These are phyloP conservation scores for Picus viridis DNA, from an alignment of 2,797 vertebrate species.

Conservation along the genomic window DNA sequence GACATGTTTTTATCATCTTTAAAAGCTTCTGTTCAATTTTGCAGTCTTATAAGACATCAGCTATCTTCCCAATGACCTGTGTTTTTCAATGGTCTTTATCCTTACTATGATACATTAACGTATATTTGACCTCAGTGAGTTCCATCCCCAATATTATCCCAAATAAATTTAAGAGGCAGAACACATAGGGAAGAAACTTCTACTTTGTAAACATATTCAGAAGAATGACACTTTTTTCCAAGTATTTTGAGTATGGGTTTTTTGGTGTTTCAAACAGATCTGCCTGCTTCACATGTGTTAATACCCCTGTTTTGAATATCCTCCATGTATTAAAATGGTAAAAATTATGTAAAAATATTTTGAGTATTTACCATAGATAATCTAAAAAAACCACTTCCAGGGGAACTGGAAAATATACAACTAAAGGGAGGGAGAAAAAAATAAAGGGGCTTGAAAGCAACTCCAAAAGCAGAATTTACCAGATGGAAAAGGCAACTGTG, in stretches of 20 bases:
- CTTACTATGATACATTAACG: conserved; percentile 5
- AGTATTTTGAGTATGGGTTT: conserved; percentile 22
- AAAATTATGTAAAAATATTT: conserved; percentile 68
- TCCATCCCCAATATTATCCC: not conserved
- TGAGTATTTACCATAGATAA: conserved; percentile 56
- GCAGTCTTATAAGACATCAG: not conserved
- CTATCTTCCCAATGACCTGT: not conserved
- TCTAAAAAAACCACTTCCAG: conserved; percentile 42
- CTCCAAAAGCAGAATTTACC: conserved; percentile 61
- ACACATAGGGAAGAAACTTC: not conserved
- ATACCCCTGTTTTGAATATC: conserved; percentile 53
- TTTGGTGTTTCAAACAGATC: conserved; percentile 1
- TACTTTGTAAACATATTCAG: conserved; percentile 19
- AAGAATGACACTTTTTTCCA: not conserved
- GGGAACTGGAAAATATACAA: conserved; percentile 62
- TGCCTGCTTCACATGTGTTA: conserved; percentile 49
- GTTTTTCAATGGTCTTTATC: not conserved
- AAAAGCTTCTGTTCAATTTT: conserved; percentile 30
- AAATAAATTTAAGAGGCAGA: not conserved
- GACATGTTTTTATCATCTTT: conserved; percentile 31
- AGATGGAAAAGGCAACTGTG: conserved; percentile 63
- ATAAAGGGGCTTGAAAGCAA: conserved; percentile 52
- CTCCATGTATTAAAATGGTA: conserved; percentile 60
- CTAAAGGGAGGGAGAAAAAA: conserved; percentile 11
- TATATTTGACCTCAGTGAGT: conserved; percentile 7